A percentile compares a stretch with the other conserved stretches of the same genome.
Evolutionary conservation across 2,797 vertebrate species (phyloP).

Genomic region (Crax fasciolata): DNA sequence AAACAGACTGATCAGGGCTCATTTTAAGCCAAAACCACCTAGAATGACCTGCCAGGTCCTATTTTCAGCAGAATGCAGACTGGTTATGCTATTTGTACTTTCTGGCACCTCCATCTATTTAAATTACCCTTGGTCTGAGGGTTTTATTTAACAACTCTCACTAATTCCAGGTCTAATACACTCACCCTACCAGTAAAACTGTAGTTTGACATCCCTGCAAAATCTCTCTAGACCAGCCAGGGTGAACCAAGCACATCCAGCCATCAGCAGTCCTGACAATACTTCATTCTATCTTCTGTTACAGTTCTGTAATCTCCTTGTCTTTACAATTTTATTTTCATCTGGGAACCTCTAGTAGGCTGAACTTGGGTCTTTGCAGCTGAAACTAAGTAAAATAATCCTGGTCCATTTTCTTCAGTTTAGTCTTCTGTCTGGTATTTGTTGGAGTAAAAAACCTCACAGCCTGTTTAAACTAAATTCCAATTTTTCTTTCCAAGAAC

Average conservation of each 20-base stretch:
- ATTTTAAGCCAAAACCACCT: slow-evolving; percentile 45
- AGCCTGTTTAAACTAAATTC: slow-evolving; percentile 28
- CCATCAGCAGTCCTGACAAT: not conserved
- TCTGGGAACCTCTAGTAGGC: slow-evolving; percentile 1
- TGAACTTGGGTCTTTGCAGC: slow-evolving; percentile 19
- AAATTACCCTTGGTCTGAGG: not conserved
- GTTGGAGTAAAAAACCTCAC: not conserved
- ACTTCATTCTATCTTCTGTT: not conserved
- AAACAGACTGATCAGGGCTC: not conserved
- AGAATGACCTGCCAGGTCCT: slow-evolving; percentile 41
- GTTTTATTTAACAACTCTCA: slow-evolving; percentile 41
- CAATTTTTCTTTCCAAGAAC: slow-evolving; percentile 56
- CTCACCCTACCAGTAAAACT: slow-evolving; percentile 34
- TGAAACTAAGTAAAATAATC: slow-evolving; percentile 53
- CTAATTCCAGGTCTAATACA: slow-evolving; percentile 34
- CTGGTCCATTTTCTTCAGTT: slow-evolving; percentile 1
- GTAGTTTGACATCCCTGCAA: not conserved
- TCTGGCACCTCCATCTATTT: slow-evolving; percentile 39
- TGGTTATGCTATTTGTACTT: slow-evolving; percentile 44
- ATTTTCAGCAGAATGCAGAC: slow-evolving; percentile 56
- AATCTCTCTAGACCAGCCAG: not conserved
- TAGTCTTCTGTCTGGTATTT: slow-evolving; percentile 18
- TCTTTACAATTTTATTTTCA: slow-evolving; percentile 25
- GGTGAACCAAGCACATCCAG: not conserved
- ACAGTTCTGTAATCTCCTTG: not conserved